phyloP scores from a whole-genome alignment of 2,797 vertebrate species.

The Poecilia picta region DNA sequence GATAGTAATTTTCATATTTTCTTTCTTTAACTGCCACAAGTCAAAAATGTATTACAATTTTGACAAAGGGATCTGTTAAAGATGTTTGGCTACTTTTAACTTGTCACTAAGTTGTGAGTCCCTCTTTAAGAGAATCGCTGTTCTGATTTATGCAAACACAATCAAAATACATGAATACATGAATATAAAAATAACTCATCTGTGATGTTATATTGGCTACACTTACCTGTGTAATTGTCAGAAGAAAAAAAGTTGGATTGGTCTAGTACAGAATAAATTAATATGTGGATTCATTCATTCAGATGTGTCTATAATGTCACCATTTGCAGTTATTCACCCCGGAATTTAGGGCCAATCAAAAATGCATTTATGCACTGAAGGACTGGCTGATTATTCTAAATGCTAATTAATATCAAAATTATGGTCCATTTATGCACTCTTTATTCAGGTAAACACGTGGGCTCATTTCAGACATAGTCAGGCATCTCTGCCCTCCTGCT shows the following conservation, averaged over 20 bases:
- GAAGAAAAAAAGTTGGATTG: not conserved
- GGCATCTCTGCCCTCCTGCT: not conserved
- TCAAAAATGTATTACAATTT: not conserved
- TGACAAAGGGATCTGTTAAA: not conserved
- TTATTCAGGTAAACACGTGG: not conserved
- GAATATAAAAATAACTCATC: not conserved
- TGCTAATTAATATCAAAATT: not conserved
- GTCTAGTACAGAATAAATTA: not conserved
- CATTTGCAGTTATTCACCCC: not conserved
- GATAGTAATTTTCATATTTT: not conserved
- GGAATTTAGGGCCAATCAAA: not conserved
- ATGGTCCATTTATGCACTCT: not conserved
- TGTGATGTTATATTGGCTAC: not conserved
- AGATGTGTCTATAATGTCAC: not conserved
- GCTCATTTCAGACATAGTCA: not conserved
- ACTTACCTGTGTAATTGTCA: not conserved
- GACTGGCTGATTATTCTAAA: not conserved
- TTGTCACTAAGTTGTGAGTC: not conserved
- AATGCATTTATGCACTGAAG: slow-evolving; percentile 4
- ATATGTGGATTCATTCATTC: not conserved
- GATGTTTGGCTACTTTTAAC: not conserved
- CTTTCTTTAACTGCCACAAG: not conserved
- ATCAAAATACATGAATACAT: not conserved
- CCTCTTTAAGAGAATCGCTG: not conserved
- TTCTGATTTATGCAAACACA: not conserved